These are phyloP conservation scores for Spilogale gracilis DNA, from an alignment of 2,113 vertebrate species.

Conservation along the genomic window DNA sequence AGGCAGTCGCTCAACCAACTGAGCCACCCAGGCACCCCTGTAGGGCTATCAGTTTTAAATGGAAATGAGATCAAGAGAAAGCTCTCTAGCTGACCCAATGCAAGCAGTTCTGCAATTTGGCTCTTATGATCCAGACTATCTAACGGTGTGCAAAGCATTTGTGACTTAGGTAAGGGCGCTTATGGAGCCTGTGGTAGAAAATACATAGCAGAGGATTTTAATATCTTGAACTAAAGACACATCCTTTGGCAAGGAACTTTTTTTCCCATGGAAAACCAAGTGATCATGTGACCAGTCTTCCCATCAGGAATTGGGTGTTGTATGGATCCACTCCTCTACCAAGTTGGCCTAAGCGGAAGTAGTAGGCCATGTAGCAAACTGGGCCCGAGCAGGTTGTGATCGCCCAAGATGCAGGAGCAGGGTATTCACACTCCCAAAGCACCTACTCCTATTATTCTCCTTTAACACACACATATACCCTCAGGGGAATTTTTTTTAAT, in stretches of 20 bases:
- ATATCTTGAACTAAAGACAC: background rate
- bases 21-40: no score
- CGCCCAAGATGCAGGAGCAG: background rate
- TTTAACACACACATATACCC: background rate
- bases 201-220: background rate
- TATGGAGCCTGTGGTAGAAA: background rate
- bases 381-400: background rate
- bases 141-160: background rate
- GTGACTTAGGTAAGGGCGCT: background rate
- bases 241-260: background rate
- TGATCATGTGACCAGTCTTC: background rate
- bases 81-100: no score
- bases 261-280: background rate
- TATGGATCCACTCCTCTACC: background rate
- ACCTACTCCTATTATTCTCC: background rate
- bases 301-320: background rate
- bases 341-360: background rate
- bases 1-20: no score
- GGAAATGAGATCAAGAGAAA: background rate
- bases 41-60: background rate
- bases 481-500: background rate
- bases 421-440: background rate
- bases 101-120: background rate
- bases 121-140: background rate
- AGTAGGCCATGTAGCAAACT: background rate